Evolutionary conservation across 2,797 vertebrate species (phyloP).

Genomic region (Petrocephalus sullivani): DNA sequence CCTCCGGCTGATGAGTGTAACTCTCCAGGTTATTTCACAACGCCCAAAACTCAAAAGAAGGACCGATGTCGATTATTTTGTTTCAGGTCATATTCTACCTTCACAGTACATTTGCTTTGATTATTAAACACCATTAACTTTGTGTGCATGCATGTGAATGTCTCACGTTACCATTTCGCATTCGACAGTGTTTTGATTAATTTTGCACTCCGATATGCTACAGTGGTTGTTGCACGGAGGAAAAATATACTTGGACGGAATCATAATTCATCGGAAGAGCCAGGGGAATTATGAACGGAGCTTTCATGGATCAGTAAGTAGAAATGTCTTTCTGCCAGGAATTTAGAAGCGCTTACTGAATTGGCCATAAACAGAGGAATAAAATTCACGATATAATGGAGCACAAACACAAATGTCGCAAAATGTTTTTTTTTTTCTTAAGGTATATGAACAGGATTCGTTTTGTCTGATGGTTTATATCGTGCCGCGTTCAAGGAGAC

Average conservation of each 20-base stretch:
- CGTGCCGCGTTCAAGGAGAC: background rate
- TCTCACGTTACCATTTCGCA: background rate
- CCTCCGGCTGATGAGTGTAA: background rate
- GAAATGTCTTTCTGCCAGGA: background rate
- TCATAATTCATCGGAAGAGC: conserved; percentile 9
- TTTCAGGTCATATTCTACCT: background rate
- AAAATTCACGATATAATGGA: conserved; percentile 3
- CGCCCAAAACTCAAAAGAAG: background rate
- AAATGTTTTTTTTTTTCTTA: background rate
- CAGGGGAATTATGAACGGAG: conserved; percentile 6
- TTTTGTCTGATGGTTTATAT: background rate
- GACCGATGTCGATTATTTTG: conserved; percentile 1
- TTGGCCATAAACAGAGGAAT: background rate
- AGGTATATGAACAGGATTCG: background rate
- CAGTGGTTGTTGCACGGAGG: background rate
- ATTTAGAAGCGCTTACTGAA: conserved; percentile 11
- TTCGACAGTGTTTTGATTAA: conserved; percentile 18
- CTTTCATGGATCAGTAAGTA: background rate
- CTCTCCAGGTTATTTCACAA: background rate
- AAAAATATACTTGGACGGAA: conserved; percentile 8
- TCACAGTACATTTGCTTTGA: conserved; percentile 21
- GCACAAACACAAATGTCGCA: background rate
- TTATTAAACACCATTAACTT: conserved; percentile 20
- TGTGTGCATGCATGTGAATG: conserved; percentile 1
- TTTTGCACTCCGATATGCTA: conserved; percentile 3